phyloP scores from a whole-genome alignment of 64 coral and sea anemone genomes.

The Platygyra sinensis region DNA sequence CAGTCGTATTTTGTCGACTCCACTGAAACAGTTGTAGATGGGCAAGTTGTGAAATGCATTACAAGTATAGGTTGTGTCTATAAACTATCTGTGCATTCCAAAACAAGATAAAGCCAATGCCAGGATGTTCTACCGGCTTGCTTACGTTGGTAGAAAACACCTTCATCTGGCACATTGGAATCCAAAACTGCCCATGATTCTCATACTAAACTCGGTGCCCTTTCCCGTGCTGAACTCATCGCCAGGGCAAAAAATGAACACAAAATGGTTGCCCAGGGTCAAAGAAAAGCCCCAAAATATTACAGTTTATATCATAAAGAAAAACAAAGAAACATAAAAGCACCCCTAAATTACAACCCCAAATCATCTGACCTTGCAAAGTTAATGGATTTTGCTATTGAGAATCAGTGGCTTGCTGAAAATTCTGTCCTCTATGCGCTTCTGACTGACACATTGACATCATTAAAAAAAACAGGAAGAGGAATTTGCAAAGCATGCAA shows the following conservation, averaged over 20 bases:
- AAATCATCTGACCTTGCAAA: constrained; percentile 5
- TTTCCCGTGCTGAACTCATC: too few relatives aligned
- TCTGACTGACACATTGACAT: constrained; percentile 26
- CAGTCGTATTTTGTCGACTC: neutral
- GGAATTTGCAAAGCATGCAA: constrained; percentile 17
- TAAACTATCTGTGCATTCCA: neutral
- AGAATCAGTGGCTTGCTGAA: constrained; percentile 47
- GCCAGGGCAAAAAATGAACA: too few relatives aligned
- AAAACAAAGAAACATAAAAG: neutral
- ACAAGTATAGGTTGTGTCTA: neutral
- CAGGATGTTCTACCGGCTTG: neutral
- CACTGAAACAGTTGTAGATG: neutral
- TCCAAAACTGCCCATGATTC: constrained; percentile 15
- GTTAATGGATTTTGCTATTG: constrained; percentile 35
- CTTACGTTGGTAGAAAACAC: constrained; percentile 4
- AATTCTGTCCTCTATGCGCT: constrained; percentile 43
- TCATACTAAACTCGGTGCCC: neutral
- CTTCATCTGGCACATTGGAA: neutral
- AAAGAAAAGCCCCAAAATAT: neutral
- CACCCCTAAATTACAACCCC: constrained; percentile 14
- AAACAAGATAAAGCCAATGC: neutral
- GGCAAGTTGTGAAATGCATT: neutral
- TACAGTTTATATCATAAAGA: constrained; percentile 5
- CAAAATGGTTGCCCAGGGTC: too few relatives aligned
- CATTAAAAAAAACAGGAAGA: constrained; percentile 36